Evolutionary conservation across 2,113 vertebrate species (phyloP), one percentile per base, ranked within the genome.

Genomic region (Centrocercus urophasianus): DNA sequence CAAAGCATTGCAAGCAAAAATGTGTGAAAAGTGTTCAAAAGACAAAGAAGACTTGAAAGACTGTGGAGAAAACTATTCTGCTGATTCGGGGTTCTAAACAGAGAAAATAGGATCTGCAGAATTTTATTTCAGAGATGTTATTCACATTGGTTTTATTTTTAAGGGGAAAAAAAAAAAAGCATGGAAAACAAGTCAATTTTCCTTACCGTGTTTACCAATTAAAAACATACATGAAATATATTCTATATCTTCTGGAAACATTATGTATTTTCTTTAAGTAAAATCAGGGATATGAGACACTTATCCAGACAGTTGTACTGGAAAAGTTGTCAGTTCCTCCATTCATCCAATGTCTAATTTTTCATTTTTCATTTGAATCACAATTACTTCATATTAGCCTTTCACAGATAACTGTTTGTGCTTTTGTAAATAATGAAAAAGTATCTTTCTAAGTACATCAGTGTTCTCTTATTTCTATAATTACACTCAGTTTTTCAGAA

Each of bases 301-400:
- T 42, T 66, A 22, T 50, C 0, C 0, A 0, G 2, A 5, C 7
- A 16, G 24, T 13, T 48, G 4, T 60, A 40, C 48, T 45, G 42
- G 42, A 38, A 72, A 67, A 69, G 1, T 5, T 67, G 8, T 16
- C 8, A 57, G 5, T 60, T 71, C 6, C 6, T 47, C 83, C 20
- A 42, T 72, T 79, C 34, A 64, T 43, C 1, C 13, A 75, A 28
- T 0, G 4, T 13, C 21, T 86, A 34, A 59, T 59, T 63, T 92
- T 80, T 36, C 18, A 43, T 10, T 89, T 88, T 91, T 67, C 21
- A 24, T 60, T 25, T 43, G 66, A 73, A 74, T 81, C 27, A 28
- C 18, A 60, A 30, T 3, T 74, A 54, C 24, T 7, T 61, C 25
- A 78, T 4, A 56, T 24, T 8, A 32, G 5, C 82, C 19, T 72